A percentile compares a stretch with the other conserved stretches of the same genome.
These are phyloP conservation scores for Manacus vitellinus DNA, from an alignment of 2,113 vertebrate species.

Conservation along the genomic window DNA sequence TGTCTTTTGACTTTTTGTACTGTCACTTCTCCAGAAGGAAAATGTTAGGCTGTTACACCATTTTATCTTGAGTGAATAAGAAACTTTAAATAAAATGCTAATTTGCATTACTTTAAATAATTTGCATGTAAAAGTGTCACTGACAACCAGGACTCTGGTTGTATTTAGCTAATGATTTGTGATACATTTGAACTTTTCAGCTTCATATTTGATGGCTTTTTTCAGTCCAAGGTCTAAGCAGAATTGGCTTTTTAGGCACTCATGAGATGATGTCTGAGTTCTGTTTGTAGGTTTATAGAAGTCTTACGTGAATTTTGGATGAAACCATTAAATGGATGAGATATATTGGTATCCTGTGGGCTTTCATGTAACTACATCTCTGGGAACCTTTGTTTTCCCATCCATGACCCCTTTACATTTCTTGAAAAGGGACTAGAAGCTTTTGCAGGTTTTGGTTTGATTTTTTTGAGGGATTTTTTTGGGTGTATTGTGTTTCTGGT, in stretches of 20 bases:
- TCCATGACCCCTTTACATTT: neutral
- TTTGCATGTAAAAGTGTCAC: neutral
- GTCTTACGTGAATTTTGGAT: neutral
- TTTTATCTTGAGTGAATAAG: neutral
- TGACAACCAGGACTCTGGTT: neutral
- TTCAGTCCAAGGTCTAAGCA: neutral
- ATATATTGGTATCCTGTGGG: neutral
- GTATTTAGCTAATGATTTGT: neutral
- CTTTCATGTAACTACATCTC: neutral
- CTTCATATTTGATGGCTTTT: neutral
- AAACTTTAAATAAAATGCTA: neutral
- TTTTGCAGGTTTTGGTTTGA: neutral
- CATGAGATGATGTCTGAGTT: neutral
- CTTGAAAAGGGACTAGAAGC: neutral
- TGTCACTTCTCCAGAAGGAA: neutral
- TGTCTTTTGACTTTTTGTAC: neutral
- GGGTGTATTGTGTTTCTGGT: neutral
- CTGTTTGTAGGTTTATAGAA: neutral
- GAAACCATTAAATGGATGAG: neutral
- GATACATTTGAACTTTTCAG: neutral
- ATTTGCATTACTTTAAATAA: neutral
- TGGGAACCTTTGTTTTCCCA: neutral
- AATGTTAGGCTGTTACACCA: neutral
- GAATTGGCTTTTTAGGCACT: neutral
- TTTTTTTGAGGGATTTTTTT: too few species aligned